Evolutionary conservation across 2,113 vertebrate genomes (phyloP).

Genomic region (Peromyscus leucopus): DNA sequence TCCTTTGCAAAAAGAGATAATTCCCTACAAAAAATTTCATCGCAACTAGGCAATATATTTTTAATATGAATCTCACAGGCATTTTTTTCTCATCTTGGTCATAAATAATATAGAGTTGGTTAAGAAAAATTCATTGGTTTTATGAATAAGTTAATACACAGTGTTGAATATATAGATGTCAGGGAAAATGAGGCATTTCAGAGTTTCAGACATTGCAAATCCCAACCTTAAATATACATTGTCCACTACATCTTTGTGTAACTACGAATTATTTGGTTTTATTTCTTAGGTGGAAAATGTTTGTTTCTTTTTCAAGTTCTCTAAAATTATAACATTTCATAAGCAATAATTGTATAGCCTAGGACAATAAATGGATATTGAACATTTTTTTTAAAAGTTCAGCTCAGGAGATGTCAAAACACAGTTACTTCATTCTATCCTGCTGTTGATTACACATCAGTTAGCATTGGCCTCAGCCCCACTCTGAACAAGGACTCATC

Average conservation of each 20-base stretch:
- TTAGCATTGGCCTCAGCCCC: background rate
- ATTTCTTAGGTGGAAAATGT: constrained; percentile 55
- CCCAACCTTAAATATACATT: constrained; percentile 23
- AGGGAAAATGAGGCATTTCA: constrained; percentile 48
- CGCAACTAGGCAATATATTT: background rate
- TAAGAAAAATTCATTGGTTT: constrained; percentile 45
- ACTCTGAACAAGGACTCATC: background rate
- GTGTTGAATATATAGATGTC: background rate
- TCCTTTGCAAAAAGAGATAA: constrained; percentile 45
- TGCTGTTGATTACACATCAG: background rate
- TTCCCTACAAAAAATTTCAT: background rate
- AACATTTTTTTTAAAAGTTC: background rate
- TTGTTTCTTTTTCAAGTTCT: background rate
- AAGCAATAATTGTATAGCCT: background rate
- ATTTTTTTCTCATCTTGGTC: background rate
- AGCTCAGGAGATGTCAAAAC: background rate
- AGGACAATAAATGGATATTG: background rate
- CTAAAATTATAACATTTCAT: constrained; percentile 16
- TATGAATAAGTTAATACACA: constrained; percentile 11
- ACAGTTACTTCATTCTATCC: background rate
- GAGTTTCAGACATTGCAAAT: constrained; percentile 67
- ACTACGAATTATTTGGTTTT: constrained; percentile 59
- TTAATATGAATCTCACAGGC: background rate
- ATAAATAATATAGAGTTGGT: constrained; percentile 60
- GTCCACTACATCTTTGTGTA: background rate